Base-by-base conservation (phyloP, 2,888 invertebrate species). In the Megaustenia siamemsis region DNA sequence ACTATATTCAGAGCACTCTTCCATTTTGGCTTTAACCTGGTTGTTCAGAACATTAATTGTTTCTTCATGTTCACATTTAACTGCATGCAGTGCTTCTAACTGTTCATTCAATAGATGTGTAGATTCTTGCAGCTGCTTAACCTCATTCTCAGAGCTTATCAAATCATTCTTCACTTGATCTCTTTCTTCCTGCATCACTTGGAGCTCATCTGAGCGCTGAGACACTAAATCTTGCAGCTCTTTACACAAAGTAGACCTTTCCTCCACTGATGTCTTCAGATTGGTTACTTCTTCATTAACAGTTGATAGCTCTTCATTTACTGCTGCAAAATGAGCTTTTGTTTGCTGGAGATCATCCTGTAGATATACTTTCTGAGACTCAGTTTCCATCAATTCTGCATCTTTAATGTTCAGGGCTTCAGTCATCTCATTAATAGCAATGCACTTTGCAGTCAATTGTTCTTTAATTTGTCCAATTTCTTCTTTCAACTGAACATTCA, bases 211-310 rank as follows among this genome's bases (percentile, higher is more conserved):
- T 63, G 53, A 71, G 21, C 45, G 53, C 3, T 80, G 68, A 4
- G 80, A 68, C 8, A 68, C n/a, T 66, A 66, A 28, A 28, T 35
- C 68, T 21, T 80, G 45, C 49, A 80, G 24, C 32, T 68, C 35
- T 6, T 45, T 35, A 38, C 68, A 68, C 49, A n/a, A 24, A 21
- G 2, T 53, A 28, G 80, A 28, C 49, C 49, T 80, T 49, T 80
- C 80, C 24, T 80, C 53, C 18, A 80, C 21, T 68, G 68, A 43
- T 45, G 18, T 69, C 24, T 53, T 35, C 80, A 80, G 32, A 10
- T 8, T 78, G 10, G 5, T 63, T 24, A 63, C 3, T 28, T 78
- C 78, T 63, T 43, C 66, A 45, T 38, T 40, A 43, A 66, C 12
- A 32, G 45, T 4, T 78, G 66, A 66, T 12, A 66, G 3, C 53